A percentile compares a stretch with the other conserved stretches of the same genome.
These are phyloP conservation scores for Onychomys arenicola DNA, from an alignment of 2,797 vertebrate species.

Conservation along the genomic window DNA sequence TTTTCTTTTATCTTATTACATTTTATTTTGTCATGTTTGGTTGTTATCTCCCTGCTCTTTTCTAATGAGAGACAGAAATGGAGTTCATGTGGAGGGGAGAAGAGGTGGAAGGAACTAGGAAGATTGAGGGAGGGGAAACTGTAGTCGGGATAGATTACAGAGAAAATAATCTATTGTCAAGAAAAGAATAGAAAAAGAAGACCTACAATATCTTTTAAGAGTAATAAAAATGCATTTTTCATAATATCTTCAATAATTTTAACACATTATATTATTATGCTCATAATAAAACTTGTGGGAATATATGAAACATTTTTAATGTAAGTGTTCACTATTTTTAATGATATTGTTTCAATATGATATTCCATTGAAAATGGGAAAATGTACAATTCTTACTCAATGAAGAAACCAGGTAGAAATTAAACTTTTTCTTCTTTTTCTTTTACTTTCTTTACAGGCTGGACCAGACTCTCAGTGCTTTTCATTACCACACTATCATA, in stretches of 20 bases:
- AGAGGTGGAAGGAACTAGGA: background rate
- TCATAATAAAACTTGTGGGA: background rate
- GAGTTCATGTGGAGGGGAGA: background rate
- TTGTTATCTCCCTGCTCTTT: background rate
- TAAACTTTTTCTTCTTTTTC: background rate
- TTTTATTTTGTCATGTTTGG: background rate
- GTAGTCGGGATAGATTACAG: background rate
- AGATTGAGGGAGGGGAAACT: too few relatives aligned
- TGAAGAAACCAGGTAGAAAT: constrained; percentile 13
- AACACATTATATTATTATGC: background rate
- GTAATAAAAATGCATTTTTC: background rate
- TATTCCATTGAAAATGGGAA: background rate
- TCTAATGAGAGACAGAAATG: too few relatives aligned
- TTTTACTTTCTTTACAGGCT: accelerated
- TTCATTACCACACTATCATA: accelerated
- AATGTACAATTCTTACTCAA: constrained; percentile 43
- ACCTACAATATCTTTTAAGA: background rate
- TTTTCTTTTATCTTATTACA: background rate
- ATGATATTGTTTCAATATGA: background rate
- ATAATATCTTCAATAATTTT: background rate
- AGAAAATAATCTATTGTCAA: background rate
- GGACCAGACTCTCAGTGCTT: accelerated
- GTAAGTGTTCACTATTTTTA: background rate
- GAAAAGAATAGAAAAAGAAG: background rate
- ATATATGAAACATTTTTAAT: background rate